Evolutionary conservation across 2,113 vertebrate species (phyloP).

Genomic region (Mormyrus iriodes): DNA sequence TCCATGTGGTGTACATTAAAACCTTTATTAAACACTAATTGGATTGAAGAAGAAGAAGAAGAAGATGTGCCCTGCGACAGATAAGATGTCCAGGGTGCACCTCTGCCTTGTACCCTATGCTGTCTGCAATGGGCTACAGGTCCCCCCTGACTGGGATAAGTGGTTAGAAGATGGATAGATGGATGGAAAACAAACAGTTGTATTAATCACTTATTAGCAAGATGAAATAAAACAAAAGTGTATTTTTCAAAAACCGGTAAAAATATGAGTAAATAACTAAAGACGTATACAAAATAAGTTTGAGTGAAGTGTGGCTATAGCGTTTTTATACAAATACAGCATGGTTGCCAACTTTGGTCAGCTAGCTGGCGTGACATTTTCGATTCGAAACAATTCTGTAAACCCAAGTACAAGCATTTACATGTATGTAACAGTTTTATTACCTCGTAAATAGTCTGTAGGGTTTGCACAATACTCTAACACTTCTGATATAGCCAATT

Average conservation of each 20-base stretch:
- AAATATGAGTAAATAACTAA: not conserved
- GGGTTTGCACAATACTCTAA: no score
- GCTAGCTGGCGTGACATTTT: no score
- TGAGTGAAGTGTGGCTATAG: not conserved
- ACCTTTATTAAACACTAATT: not conserved
- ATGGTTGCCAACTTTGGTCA: no score
- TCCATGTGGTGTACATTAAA: not conserved
- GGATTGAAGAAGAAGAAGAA: not conserved
- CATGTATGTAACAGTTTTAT: no score
- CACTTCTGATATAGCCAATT: no score
- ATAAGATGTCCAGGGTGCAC: not conserved
- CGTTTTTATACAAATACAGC: not conserved
- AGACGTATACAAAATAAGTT: not conserved
- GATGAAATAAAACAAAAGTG: not conserved
- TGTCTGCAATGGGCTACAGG: not conserved
- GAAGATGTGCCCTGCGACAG: not conserved
- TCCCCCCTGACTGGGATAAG: not conserved
- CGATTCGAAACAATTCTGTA: no score
- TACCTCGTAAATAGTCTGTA: no score
- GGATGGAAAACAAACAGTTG: not conserved
- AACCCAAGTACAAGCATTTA: no score
- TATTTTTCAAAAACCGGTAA: not conserved
- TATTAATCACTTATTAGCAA: not conserved
- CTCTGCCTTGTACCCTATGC: not conserved
- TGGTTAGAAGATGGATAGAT: not conserved